Base-by-base conservation (phyloP, 2,113 vertebrate genomes). In the Gasterosteus aculeatus region DNA sequence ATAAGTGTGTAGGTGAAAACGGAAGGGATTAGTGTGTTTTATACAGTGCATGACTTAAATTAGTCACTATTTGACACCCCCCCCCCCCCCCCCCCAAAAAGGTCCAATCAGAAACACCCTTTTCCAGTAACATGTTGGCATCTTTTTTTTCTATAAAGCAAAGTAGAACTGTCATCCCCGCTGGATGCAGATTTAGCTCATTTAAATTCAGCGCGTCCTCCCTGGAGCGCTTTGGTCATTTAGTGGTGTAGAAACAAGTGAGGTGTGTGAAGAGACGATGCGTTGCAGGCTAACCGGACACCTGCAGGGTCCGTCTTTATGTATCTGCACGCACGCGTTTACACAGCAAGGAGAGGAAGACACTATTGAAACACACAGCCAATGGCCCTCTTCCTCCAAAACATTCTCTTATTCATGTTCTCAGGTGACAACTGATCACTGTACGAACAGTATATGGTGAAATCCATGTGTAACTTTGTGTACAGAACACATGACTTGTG, bases 211-310 rank as follows among this genome's bases (percentile, higher is more conserved):
- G 58, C 0, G 44, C 16, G 14, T 77, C 33, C 39, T 35, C 70
- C 87, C 77, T 56, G 54, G n/a, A 75, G 81, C 69, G 1, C 16
- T 67, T 39, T 54, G 60, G 60, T 41, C 77, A 79, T 82, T 86
- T 85, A 87, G 59, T 29, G 67, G 66, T 60, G 77, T 70, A 47
- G 78, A 73, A 87, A 66, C 67, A 58, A 80, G 49, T 49, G 69
- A 81, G 62, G 65, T 81, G 84, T 76, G 73, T 83, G 79, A 86
- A 81, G 61, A 65, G 56, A 41, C 26, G 7, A 65, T 33, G 22
- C 3, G 62, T 77, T 77, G 0, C 41, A 67, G 65, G 75, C 65
- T 19, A 2, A 22, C 22, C 10, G 51, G 51, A 26, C 51, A 54
- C 51, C 51, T 54, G 51, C n/a, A 54, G 51, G 51, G 10, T 54